Percentiles rank a stretch among this genome's conserved stretches.
Evolutionary conservation across 37 sponge, comb jelly and placozoan genomes (phyloP).

Genomic region (Beroe ovata): DNA sequence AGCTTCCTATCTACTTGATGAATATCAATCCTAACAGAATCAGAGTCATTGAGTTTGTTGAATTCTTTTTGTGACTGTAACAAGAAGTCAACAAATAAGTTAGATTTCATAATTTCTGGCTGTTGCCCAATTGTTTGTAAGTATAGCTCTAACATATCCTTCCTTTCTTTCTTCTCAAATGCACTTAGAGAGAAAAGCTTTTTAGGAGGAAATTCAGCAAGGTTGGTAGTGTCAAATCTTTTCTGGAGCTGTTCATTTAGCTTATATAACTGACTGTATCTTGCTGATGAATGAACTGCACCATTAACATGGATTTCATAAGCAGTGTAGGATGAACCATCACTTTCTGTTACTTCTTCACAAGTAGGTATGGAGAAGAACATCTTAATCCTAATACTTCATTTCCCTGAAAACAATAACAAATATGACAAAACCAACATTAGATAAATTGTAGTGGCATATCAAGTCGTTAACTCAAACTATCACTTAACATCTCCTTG

Average conservation of each 20-base stretch:
- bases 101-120: not conserved
- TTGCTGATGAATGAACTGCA: conserved; percentile 3
- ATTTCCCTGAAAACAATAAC: too few species aligned
- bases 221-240: not conserved
- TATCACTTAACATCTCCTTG: too few species aligned
- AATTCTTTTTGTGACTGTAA: conserved; percentile 38
- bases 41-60: conserved; percentile 8
- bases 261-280: conserved; percentile 37
- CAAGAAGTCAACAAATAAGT: conserved; percentile 45
- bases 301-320: conserved; percentile 40
- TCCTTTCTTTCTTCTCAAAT: conserved; percentile 23
- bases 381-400: too few species aligned
- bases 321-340: conserved; percentile 24
- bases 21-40: not conserved
- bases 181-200: conserved; percentile 30
- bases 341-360: not conserved
- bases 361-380: conserved; percentile 14
- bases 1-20: not conserved
- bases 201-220: conserved; percentile 38
- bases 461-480: too few species aligned
- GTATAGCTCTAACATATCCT: not conserved
- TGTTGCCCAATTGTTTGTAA: conserved; percentile 4
- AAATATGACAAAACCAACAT: too few species aligned
- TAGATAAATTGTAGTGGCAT: too few species aligned
- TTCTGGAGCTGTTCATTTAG: conserved; percentile 37